These are phyloP conservation scores for Ellobium chinense DNA, from an alignment of 2,888 invertebrate species.

Conservation along the genomic window DNA sequence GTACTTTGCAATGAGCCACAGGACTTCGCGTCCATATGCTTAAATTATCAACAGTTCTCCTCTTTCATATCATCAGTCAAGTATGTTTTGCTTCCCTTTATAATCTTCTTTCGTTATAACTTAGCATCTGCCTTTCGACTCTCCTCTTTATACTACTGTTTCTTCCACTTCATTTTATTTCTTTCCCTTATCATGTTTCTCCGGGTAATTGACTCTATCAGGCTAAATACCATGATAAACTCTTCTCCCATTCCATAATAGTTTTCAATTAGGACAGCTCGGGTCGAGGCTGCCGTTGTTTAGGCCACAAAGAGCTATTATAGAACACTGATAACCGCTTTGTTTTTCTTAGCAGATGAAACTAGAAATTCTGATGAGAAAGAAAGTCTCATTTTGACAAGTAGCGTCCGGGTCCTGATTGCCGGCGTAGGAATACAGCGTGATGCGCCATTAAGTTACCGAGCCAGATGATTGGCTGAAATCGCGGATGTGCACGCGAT, in stretches of 20 bases:
- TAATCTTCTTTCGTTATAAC: no score
- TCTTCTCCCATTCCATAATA: slow-evolving; percentile 1
- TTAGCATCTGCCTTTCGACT: no score
- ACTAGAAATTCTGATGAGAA: not conserved
- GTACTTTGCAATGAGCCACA: no score
- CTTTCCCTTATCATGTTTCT: no score
- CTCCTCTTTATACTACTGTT: no score
- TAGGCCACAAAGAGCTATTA: not conserved
- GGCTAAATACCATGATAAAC: not conserved
- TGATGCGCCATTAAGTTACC: slow-evolving; percentile 35
- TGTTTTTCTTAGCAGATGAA: not conserved
- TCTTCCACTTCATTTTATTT: no score
- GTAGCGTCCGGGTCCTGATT: slow-evolving; percentile 31
- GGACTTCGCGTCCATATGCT: no score
- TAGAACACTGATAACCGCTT: not conserved
- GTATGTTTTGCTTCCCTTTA: no score
- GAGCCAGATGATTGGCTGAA: slow-evolving; percentile 30
- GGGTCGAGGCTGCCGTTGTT: not conserved
- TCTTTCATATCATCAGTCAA: no score
- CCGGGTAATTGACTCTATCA: slow-evolving; percentile 13
- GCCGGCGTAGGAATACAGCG: slow-evolving; percentile 24
- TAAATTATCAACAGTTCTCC: no score
- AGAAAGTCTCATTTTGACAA: slow-evolving; percentile 26
- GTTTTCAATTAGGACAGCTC: slow-evolving; percentile 16
- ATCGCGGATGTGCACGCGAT: slow-evolving; percentile 35